phyloP scores from a whole-genome alignment of 2,888 invertebrate species.

The Alsophila aescularia region DNA sequence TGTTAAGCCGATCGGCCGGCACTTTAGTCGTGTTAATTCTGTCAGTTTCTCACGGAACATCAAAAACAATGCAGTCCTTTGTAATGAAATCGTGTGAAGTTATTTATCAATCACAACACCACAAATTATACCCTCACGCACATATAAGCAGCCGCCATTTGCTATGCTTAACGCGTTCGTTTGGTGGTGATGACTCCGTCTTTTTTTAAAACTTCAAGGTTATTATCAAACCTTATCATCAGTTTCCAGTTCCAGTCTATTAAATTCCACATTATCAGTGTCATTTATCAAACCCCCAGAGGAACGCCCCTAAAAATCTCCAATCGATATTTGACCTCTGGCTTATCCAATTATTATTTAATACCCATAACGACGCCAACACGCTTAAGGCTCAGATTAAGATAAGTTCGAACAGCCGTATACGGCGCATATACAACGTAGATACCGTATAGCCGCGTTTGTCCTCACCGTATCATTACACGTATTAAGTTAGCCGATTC shows the following conservation, averaged over 20 bases:
- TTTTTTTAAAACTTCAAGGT: too few relatives aligned
- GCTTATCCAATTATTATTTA: slow-evolving; percentile 80
- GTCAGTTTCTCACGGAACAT: too few relatives aligned
- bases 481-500: slow-evolving; percentile 65
- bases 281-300: slow-evolving; percentile 33
- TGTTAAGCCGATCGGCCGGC: too few relatives aligned
- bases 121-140: too few relatives aligned
- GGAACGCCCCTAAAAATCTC: slow-evolving; percentile 46
- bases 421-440: not conserved
- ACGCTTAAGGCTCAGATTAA: slow-evolving; percentile 77
- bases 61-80: too few relatives aligned
- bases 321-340: slow-evolving; percentile 70
- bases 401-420: slow-evolving; percentile 59
- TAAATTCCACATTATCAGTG: slow-evolving; percentile 13
- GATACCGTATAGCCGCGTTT: slow-evolving; percentile 24
- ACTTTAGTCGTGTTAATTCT: too few relatives aligned
- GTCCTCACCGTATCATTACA: slow-evolving; percentile 76
- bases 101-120: too few relatives aligned
- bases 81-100: too few relatives aligned
- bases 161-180: too few relatives aligned
- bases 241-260: not conserved
- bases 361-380: slow-evolving; percentile 69
- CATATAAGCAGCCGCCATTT: too few relatives aligned
- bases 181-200: too few relatives aligned
- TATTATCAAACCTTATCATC: too few relatives aligned